phyloP scores from a whole-genome alignment of 2,888 invertebrate genomes.

The Nysson spinosus region DNA sequence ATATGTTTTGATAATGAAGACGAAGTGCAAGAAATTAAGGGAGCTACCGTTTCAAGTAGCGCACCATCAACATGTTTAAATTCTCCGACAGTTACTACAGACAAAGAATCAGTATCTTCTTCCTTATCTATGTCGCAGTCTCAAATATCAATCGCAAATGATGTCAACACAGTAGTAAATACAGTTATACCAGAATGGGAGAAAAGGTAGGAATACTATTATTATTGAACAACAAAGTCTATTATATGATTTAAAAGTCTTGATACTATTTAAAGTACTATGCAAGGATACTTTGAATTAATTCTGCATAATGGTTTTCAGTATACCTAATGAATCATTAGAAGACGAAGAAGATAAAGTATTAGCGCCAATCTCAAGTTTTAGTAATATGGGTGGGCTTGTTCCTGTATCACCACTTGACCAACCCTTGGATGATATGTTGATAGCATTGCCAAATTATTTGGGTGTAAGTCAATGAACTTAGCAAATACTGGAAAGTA shows the following conservation, averaged over 20 bases:
- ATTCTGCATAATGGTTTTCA: constrained; percentile 1
- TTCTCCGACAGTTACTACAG: constrained; percentile 79
- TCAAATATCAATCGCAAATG: constrained; percentile 49
- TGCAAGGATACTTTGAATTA: too few species aligned
- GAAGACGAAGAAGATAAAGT: constrained; percentile 72
- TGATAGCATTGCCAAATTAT: constrained; percentile 73
- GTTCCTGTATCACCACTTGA: constrained; percentile 74
- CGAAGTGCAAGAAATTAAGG: constrained; percentile 66
- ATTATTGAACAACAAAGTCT: constrained; percentile 2
- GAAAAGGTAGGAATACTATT: constrained; percentile 52
- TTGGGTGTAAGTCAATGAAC: constrained; percentile 70
- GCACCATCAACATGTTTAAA: constrained; percentile 83
- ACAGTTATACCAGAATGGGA: constrained; percentile 54
- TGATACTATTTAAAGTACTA: neutral
- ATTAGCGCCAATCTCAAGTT: constrained; percentile 72
- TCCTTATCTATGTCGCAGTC: constrained; percentile 53
- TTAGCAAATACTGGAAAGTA: constrained; percentile 4
- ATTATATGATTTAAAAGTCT: neutral
- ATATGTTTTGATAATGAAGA: constrained; percentile 85
- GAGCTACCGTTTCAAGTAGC: constrained; percentile 78
- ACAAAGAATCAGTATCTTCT: constrained; percentile 73
- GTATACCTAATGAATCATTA: constrained; percentile 39
- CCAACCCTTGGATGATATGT: constrained; percentile 72
- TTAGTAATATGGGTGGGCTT: constrained; percentile 70
- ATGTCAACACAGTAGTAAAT: constrained; percentile 16